Conservation (phyloP, 1,140 invertebrate species). For the Scaptomyza hsui region DNA sequence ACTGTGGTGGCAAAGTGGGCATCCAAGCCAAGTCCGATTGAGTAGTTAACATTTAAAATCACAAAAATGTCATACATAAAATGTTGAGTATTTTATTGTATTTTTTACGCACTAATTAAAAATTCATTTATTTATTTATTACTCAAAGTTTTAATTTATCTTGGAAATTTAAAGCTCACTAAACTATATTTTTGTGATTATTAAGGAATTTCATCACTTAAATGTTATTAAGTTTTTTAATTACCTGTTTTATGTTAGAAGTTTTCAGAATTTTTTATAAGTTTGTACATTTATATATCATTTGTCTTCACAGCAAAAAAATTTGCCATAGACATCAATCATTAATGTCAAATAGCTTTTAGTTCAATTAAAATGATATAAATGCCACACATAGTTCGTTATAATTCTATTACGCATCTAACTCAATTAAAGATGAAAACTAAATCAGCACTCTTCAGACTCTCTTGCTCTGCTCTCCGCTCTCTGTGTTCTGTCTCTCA, state of each 20-base stretch:
- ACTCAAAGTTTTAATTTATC: no score
- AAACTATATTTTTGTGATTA: no score
- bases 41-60: neutral
- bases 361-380: constrained; percentile 56
- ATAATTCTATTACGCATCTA: constrained; percentile 76
- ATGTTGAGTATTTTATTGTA: neutral
- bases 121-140: neutral
- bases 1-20: constrained; percentile 77
- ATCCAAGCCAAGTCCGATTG: constrained; percentile 67
- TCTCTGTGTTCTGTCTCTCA: neutral
- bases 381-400: constrained; percentile 56
- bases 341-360: neutral
- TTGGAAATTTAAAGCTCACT: no score
- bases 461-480: constrained; percentile 1
- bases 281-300: no score
- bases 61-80: neutral
- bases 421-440: constrained; percentile 66
- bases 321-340: neutral
- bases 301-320: no score
- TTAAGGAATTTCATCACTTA: no score
- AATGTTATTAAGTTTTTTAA: no score
- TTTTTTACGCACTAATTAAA: neutral
- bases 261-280: no score
- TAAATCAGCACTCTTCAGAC: constrained; percentile 9
- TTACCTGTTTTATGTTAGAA: no score